Evolutionary conservation across 2,797 vertebrate species (phyloP), one percentile per base, ranked within the genome.

Genomic region (Nyctibius grandis): DNA sequence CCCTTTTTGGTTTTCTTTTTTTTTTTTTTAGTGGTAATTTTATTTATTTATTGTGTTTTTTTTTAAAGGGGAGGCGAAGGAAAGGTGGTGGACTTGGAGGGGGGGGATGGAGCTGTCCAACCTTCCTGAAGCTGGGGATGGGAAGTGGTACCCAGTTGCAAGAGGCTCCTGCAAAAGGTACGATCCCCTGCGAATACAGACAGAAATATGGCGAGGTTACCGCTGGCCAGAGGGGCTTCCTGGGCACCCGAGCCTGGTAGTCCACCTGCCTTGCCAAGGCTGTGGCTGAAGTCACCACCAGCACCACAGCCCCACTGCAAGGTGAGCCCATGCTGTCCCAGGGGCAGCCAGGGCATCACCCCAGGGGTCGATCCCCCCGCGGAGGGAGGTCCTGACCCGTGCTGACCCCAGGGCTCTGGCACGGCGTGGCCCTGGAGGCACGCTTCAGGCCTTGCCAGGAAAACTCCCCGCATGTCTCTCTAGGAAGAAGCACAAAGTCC

Each of bases 171-270:
- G 92, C 89, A 59, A 74, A 86, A 77, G n/a, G 47, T 29, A 5
- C 0, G 2, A 38, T 16, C 12, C 36, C 1, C 7, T 2, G 40
- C 0, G 1, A 38, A 53, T 12, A 9, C 23, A 23, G 47, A 7
- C 11, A 14, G 31, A 31, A 10, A 42, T 4, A 9, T 1, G 33
- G 47, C 18, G 51, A 16, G 12, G 15, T 67, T 40, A 14, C 29
- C 17, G 65, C n/a, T 22, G 57, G 40, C 26, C 14, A 3, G 16
- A 11, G 23, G 9, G 77, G 16, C 50, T 87, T 25, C 51, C 48
- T 19, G 47, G n/a, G 34, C 34, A 64, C 11, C 53, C 23, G 1
- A 40, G 5, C 56, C 61, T 29, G 33, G 34, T 4, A 22, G 10
- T 5, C 56, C 48, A 2, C 0, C 22, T 45, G 51, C 25, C 11